Evolutionary conservation across 2,797 vertebrate genomes (phyloP), one percentile per base, ranked within the genome.

Genomic region (Trichosurus vulpecula): DNA sequence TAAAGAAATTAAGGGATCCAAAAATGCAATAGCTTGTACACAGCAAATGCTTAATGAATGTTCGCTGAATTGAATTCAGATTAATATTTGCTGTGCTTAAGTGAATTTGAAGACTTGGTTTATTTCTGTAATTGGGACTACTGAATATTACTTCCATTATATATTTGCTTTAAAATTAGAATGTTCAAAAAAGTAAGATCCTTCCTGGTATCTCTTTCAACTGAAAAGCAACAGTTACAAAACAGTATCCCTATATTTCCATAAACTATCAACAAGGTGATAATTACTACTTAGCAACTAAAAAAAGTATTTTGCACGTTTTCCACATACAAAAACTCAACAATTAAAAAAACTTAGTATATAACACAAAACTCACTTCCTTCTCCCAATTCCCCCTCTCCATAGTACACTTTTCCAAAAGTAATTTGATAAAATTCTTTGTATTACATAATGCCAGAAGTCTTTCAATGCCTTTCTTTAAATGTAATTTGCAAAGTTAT

Each of bases 301-400:
- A 41, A 95, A 57, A 19, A 95, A 94, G 54, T 53, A 95, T 95
- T 4, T 87, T 87, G 41, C 92, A 95, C 91, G 93, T 90, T 97
- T 92, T 96, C 0, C 54, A 96, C 91, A 93, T 41, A 57, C 91
- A 54, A 95, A 96, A 97, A 96, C 25, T 29, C 92, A 92, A 91
- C 12, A 11, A 52, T 41, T 93, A 90, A 93, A 96, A 92, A 56
- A 93, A 90, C 92, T 95, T 93, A 74, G 58, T 95, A 96, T 97
- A 97, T 89, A 94, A 96, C 25, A 87, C 57, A 96, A 94, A 95
- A 96, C 25, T 90, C n/a, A 93, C 52, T 95, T 96, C 94, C 90
- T 97, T 95, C 90, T 41, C 95, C 95, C 94, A 56, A 58, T 35
- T 91, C 95, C 55, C 94, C 91, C 12, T 90, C 55, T 13, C 96